Evolutionary conservation across 2,797 vertebrate species (phyloP), one percentile per base, ranked within the genome.

Genomic region (Alectoris magna): DNA sequence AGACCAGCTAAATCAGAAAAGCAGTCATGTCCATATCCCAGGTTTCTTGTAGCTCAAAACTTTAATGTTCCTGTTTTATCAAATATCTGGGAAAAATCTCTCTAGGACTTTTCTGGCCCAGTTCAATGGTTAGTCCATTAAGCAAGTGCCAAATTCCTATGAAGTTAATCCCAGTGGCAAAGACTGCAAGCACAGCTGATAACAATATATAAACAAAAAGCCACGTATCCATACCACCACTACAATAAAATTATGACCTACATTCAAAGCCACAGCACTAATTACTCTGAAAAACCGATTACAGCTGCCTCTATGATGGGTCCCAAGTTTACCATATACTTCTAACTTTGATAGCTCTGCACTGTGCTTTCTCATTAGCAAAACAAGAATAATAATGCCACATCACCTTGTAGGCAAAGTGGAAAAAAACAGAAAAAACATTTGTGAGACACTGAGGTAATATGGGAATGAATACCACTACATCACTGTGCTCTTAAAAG

Each of bases 201-300:
- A 81, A 78, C 14, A 70, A 43, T 39, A 41, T 14, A 73, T 1
- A 18, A 41, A 49, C 34, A 84, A 53, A 41, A 71, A 71, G 13
- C 4, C 41, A 78, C 5, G 13, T 7, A 73, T 4, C 43, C 11
- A 0, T 16, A 60, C 14, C 14, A 56, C 39, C 59, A 68, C 60
- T 55, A 73, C 53, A 34, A 68, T n/a, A 56, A 80, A 94, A 84
- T 59, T 39, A 60, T 60, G 38, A 53, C 60, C 53, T 58, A 64
- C 67, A 51, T 68, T 66, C 41, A 58, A 58, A 85, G 49, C 36
- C 39, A 69, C n/a, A 74, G 49, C 29, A 71, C 21, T 71, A 66
- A 71, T 64, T 83, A 60, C 31, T 72, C 78, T 85, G 58, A 71
- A 84, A 74, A 96, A 62, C 9, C 24, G 19, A 84, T 67, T 82